Conservation (phyloP, 2,797 vertebrate species). For the Pogonophryne albipinna region DNA sequence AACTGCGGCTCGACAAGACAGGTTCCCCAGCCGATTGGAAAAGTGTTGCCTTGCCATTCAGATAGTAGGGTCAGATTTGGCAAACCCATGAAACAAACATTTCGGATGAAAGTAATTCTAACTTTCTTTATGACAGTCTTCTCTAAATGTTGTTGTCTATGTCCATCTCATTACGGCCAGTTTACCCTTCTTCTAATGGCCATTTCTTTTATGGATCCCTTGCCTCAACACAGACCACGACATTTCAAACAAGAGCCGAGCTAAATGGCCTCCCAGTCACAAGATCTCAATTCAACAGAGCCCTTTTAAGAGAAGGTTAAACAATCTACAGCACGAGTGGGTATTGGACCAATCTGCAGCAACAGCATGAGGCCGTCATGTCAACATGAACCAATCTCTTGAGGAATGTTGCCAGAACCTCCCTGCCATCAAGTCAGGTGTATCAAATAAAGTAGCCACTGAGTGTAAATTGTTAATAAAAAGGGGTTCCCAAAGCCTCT, state of each 20-base stretch:
- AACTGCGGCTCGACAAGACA: neutral
- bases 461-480: neutral
- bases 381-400: constrained; percentile 9
- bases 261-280: neutral
- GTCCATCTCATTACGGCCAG: neutral
- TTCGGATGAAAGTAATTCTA: neutral
- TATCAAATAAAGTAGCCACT: neutral
- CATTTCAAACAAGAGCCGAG: neutral
- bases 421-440: neutral
- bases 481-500: constrained; percentile 9
- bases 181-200: neutral
- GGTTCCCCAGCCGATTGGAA: neutral
- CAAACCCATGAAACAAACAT: neutral
- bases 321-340: neutral
- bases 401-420: constrained; percentile 26
- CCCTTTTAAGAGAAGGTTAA: neutral
- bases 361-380: neutral
- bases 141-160: neutral
- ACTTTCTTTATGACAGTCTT: neutral
- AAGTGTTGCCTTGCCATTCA: neutral
- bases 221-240: neutral
- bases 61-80: neutral
- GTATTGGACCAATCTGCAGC: neutral
- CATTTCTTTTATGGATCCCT: neutral
- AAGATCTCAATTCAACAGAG: constrained; percentile 3